Base-by-base conservation (phyloP, 1,140 invertebrate genomes). In the Delia radicum region DNA sequence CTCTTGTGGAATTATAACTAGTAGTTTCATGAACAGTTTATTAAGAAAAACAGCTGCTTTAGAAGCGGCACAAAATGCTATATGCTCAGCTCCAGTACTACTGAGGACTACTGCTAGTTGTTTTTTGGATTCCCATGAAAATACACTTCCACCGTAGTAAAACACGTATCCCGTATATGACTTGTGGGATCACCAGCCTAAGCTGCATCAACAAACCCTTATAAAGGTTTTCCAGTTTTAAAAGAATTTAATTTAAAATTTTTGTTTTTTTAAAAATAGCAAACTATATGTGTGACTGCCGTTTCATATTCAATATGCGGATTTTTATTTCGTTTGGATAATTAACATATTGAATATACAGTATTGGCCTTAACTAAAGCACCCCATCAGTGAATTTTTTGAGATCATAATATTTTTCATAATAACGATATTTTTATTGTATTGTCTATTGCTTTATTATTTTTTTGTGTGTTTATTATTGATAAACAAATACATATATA, bases 11-110 rank as follows among this genome's bases (percentile, higher is more conserved):
- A 8, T 31, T 33, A 4, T 29, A 21, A 31, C n/a, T 21, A 48
- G 74, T 62, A 80, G 21, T 28, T 80, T 74, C 2, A 28, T 33
- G 1, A 65, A 65, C 21, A 80, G 67, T n/a, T 74, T 10, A 12
- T 15, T 63, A 21, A 78, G 3, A 61, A 75, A 74, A 27, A 74
- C 26, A 15, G 62, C 74, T 75, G 65, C 33, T 42, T 75, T 75
- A 24, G 62, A 21, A 4, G 74, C 74, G 15, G 31, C n/a, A 28
- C 61, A 10, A 37, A 75, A 18, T 7, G 74, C 74, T 4, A 75
- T 46, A 13, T 75, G 67, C 33, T 74, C 73, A 31, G 46, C 46
- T 74, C 62, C 48, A 21, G 73, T 74, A 21, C 48, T 61, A n/a
- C 73, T 73, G 15, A 74, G 21, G 2, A 31, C 74, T 15, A 65